Percentiles rank a stretch among this genome's conserved stretches.
Conservation (phyloP, 1,140 invertebrate species). For the Atta texana region DNA sequence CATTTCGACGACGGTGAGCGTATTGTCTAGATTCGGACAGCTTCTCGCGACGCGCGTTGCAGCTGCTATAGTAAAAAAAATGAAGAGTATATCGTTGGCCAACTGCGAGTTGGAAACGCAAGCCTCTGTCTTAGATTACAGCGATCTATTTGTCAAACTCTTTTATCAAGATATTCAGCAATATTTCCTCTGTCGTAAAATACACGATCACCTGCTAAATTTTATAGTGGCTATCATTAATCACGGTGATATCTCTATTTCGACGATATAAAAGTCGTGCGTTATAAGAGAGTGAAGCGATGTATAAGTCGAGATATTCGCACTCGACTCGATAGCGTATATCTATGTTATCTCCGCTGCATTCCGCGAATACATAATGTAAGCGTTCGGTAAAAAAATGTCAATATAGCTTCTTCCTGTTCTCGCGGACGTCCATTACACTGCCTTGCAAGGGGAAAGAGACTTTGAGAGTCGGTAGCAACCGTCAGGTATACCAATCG, state of each 20-base stretch:
- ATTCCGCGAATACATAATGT: conserved; percentile 39
- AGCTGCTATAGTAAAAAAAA: conserved; percentile 10
- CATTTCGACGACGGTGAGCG: conserved; percentile 20
- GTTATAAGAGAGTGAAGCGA: background rate
- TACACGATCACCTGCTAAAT: background rate
- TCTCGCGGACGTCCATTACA: conserved; percentile 10
- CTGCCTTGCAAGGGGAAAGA: background rate
- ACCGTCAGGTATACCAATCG: conserved; percentile 53
- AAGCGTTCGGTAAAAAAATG: conserved; percentile 11
- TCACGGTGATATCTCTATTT: background rate
- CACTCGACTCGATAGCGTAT: background rate
- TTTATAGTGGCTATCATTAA: background rate
- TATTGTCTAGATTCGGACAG: conserved; percentile 34
- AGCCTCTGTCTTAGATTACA: conserved; percentile 6
- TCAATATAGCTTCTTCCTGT: background rate
- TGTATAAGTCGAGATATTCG: background rate
- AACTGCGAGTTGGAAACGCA: conserved; percentile 23
- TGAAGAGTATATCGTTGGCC: background rate
- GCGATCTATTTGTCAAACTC: conserved; percentile 15
- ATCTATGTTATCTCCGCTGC: background rate
- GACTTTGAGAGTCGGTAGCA: conserved; percentile 9
- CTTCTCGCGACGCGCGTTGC: conserved; percentile 5
- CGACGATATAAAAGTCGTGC: background rate
- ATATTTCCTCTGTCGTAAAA: conserved; percentile 9
- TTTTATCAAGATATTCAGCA: background rate